Conservation (phyloP, 2,888 invertebrate genomes). For the Euplagia quadripunctaria region DNA sequence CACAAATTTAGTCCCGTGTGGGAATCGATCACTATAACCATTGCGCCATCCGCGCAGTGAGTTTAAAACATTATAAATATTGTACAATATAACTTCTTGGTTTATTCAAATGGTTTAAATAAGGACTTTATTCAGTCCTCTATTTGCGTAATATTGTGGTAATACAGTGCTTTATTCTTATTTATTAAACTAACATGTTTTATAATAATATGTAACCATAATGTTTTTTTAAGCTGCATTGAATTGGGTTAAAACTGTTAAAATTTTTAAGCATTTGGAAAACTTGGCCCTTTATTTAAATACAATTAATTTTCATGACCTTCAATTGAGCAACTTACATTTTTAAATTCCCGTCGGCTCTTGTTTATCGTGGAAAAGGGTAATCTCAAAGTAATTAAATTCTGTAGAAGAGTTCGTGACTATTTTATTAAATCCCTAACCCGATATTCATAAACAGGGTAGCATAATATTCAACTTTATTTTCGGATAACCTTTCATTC, state of each 20-base stretch:
- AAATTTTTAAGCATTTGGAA: background rate
- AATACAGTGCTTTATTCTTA: no score
- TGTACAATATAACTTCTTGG: no score
- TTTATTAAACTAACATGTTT: no score
- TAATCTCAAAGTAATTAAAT: slow-evolving; percentile 35
- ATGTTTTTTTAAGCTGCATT: no score
- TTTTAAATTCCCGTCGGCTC: slow-evolving; percentile 30
- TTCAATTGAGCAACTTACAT: slow-evolving; percentile 4
- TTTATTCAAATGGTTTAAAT: no score
- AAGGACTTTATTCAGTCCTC: no score
- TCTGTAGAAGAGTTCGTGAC: slow-evolving; percentile 5
- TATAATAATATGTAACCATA: no score
- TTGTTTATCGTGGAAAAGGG: slow-evolving; percentile 31
- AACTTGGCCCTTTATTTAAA: background rate
- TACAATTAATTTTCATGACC: slow-evolving; percentile 6
- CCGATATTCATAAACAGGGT: background rate
- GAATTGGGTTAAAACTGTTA: background rate
- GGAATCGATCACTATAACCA: no score
- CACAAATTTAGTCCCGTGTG: no score
- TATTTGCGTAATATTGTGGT: no score
- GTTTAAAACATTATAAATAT: no score
- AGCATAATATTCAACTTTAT: background rate
- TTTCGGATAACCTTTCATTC: background rate
- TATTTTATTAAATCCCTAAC: slow-evolving; percentile 17
- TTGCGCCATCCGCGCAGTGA: no score